Conservation (phyloP, 1,140 invertebrate genomes). For the Hypothenemus hampei region DNA sequence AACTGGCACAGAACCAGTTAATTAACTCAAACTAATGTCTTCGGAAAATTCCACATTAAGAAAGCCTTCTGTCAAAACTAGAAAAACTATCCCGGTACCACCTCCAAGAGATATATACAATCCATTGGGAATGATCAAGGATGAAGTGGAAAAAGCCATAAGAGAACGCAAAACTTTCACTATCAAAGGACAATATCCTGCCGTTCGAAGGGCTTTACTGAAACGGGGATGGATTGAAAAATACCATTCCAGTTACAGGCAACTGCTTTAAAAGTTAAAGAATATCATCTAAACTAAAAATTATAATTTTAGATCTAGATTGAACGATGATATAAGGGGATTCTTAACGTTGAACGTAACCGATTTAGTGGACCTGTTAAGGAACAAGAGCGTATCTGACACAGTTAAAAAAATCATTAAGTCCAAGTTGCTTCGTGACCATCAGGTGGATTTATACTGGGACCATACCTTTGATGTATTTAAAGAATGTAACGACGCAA, state of each 20-base stretch:
- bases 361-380: constrained; percentile 32
- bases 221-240: constrained; percentile 60
- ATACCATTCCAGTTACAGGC: constrained; percentile 35
- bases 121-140: constrained; percentile 31
- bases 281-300: no score
- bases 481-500: constrained; percentile 40
- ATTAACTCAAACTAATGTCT: not conserved
- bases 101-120: constrained; percentile 14
- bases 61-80: not conserved
- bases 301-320: constrained; percentile 16
- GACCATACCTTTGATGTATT: constrained; percentile 44
- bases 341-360: constrained; percentile 15
- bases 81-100: not conserved
- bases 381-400: constrained; percentile 31
- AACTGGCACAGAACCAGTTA: not conserved
- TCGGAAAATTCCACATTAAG: not conserved
- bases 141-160: constrained; percentile 39
- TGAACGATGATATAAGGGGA: constrained; percentile 20
- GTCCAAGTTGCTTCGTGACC: constrained; percentile 55
- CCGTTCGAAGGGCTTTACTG: constrained; percentile 50
- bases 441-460: constrained; percentile 55
- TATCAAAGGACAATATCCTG: constrained; percentile 45
- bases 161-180: constrained; percentile 42
- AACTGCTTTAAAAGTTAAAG: not conserved
- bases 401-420: constrained; percentile 38